Evolutionary conservation across 2,888 invertebrate species (phyloP), one percentile per base, ranked within the genome.

Genomic region (Epirrhoe alternata): DNA sequence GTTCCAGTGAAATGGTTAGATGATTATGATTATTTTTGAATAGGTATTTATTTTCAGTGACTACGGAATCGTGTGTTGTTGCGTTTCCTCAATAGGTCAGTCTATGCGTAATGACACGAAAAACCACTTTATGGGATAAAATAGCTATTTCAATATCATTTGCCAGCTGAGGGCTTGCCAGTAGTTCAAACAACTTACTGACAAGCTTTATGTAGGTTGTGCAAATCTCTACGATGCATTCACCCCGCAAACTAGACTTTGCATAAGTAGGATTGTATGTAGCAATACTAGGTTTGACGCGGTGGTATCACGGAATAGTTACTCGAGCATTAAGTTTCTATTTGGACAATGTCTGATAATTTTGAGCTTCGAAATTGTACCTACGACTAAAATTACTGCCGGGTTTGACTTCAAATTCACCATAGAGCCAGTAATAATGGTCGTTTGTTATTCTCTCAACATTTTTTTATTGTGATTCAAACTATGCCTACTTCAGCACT

Each of bases 161-260:
- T 47, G 14, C 47, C 6, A 47, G 14, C 16, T 16, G 14, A 47
- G 14, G 47, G 3, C 5, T 16, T 6, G 47, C 16, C 16, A 16
- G 14, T 42, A 1, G 16, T 16, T 47, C 47, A 16, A 6, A 47
- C 16, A 47, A 47, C 47, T 47, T 47, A 47, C 16, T 16, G 16
- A 47, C 47, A 12, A 47, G 47, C 7, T 47, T 47, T 1, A 42
- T 51, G 24, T 51, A 51, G 30, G 30, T 17, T 50, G 50, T 50
- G 50, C 50, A 50, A 50, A 17, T 50, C 50, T 51, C 42, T 52
- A 14, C 10, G 17, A 51, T 51, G 50, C 50, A 51, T 51, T 51
- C 50, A 52, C 47, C 47, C 47, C 47, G 14, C 47, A 47, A 47
- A 12, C 14, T 47, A 16, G 5, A 47, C 16, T 16, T 47, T 47